Evolutionary conservation across 2,888 invertebrate genomes (phyloP), one percentile per base, ranked within the genome.

Genomic region (Ischnura elegans): DNA sequence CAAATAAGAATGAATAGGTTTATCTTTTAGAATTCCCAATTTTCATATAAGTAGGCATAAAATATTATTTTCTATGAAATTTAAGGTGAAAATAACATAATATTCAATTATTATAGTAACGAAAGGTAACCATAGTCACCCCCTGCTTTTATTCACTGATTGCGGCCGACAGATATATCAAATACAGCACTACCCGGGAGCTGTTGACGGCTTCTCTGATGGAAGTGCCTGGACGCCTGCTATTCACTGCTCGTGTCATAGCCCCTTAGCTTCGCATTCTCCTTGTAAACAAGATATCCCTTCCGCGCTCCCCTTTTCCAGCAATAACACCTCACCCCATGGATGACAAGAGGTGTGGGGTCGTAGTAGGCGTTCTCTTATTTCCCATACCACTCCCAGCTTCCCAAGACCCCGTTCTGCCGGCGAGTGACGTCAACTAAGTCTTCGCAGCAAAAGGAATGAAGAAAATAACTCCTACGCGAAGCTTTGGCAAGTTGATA

Each of bases 291-390:
- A 76, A 76, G 76, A 76, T 76, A 76, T 36, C 36, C 13, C n/a
- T n/a, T n/a, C n/a, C n/a, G n/a, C 76, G 36, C 13, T 76, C 36
- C 61, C 25, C n/a, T 76, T 76, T 76, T 36, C 29, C 29, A 8
- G 76, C 76, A 76, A 76, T 76, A 76, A 76, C 36, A 76, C 76
- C 76, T 36, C 76, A 76, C 36, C 76, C 76, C 36, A 61, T n/a
- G 25, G 25, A 61, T n/a, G 25, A 21, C 51, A 21, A 2, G 61
- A n/a, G 5, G 61, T 4, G 19, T 6, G 25, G 0, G 61, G 61
- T 21, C 25, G 25, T 29, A 76, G 29, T 13, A 10, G 51, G 2
- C 51, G 13, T 13, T 66, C 13, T 29, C 25, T n/a, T 25, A 61
- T 25, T 61, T 61, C 16, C 61, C 61, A 25, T 61, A 61, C n/a